Evolutionary conservation across 1,140 invertebrate genomes (phyloP).

Genomic region (Drosophila sproati): DNA sequence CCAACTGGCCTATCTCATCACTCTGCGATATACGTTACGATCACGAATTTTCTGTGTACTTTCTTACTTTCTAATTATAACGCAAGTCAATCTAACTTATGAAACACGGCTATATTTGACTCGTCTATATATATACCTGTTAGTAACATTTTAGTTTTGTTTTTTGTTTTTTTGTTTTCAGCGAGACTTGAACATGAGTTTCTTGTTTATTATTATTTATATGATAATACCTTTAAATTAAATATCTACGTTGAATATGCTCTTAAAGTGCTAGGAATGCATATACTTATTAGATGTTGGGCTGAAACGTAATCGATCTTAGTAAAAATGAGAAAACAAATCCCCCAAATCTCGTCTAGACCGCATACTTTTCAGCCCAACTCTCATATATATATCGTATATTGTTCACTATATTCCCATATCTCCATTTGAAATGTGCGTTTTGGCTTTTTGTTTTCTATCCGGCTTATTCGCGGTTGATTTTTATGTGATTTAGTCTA

Average conservation of each 20-base stretch:
- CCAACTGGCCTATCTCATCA: slow-evolving; percentile 34
- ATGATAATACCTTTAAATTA: background rate
- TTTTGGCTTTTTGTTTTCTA: background rate
- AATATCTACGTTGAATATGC: slow-evolving; percentile 5
- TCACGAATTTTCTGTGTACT: slow-evolving; percentile 19
- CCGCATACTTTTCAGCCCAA: background rate
- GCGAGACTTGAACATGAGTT: slow-evolving; percentile 2
- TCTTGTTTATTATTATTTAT: background rate
- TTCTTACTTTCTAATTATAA: background rate
- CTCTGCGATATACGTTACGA: slow-evolving; percentile 24
- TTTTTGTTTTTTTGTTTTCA: slow-evolving; percentile 9
- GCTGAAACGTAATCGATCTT: background rate
- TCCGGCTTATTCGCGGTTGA: background rate
- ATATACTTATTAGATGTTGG: background rate
- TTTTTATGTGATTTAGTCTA: background rate
- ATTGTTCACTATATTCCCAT: background rate
- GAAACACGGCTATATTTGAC: slow-evolving; percentile 4
- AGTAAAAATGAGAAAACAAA: background rate
- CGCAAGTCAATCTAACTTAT: background rate
- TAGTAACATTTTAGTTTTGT: slow-evolving; percentile 32
- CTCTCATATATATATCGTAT: background rate
- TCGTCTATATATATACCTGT: slow-evolving; percentile 13
- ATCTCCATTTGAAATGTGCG: background rate
- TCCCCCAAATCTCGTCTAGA: background rate
- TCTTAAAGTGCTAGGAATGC: slow-evolving; percentile 14